Base-by-base conservation (phyloP, 2,888 invertebrate genomes). In the Lamellibrachia columna region DNA sequence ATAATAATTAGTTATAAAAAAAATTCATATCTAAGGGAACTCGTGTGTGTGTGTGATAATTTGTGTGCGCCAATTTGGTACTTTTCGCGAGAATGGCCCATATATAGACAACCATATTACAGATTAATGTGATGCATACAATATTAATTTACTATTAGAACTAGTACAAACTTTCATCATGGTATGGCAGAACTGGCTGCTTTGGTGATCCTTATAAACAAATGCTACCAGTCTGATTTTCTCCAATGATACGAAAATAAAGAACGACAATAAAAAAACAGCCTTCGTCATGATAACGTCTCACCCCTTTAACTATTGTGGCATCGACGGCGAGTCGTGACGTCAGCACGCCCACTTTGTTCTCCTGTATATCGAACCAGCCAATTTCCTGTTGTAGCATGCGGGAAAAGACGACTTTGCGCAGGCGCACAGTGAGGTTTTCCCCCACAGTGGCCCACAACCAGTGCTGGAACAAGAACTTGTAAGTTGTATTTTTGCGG, bases 401-500 rank as follows among this genome's bases (percentile, higher is more conserved):
- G 52, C 96, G 95, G 91, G 94, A 95, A 94, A 96, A 96, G 8
- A 95, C 94, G 92, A 94, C 92, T 22, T 95, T 93, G 91, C 98
- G 97, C 3, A 98, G 96, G 93, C 98, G 97, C 95, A 97, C 97
- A 0, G 98, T 98, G 92, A 98, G 97, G 93, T 97, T 97, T 96
- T 98, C 98, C 90, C 98, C 98, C 60, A 98, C 98, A 60, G 98
- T 97, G 0, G 97, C 98, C 96, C 98, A 98, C 96, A 97, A 90
- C 91, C 92, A 94, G n/a, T 93, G 75, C 93, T 94, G n/a, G 92
- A 93, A 53, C n/a, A 60, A 22, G n/a, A 22, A n/a, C n/a, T 22
- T 22, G 22, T 22, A 75, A 4, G 75, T 75, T 22, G 22, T 75
- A 4, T 15, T 22, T 22, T 15, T 22, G 1, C 22, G 22, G n/a